Conservation (phyloP, 2,113 vertebrate genomes). For the Psittacula cyanocephala region DNA sequence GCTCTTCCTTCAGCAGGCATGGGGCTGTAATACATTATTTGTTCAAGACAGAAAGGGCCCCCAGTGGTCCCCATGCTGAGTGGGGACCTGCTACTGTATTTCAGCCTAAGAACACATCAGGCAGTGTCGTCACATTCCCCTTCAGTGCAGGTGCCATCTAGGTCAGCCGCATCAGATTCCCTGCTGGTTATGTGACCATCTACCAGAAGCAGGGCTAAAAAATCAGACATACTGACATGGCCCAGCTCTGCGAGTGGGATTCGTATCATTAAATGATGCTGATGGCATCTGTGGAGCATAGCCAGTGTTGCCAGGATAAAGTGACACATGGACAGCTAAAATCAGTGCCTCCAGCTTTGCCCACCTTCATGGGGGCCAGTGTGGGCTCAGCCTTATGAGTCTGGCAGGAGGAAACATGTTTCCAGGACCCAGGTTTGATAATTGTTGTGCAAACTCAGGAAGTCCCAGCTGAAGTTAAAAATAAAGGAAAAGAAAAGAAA, state of each 20-base stretch:
- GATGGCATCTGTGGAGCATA: background rate
- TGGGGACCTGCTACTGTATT: background rate
- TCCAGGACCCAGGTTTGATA: background rate
- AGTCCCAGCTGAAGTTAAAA: background rate
- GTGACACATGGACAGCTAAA: background rate
- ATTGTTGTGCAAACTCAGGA: background rate
- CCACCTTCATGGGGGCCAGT: background rate
- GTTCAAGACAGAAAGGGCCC: background rate
- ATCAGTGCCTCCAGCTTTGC: background rate
- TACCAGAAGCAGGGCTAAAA: background rate
- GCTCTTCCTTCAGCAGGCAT: background rate
- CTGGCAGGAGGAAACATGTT: background rate
- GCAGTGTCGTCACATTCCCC: accelerated
- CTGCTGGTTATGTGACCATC: background rate
- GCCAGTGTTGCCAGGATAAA: background rate
- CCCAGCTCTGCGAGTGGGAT: background rate
- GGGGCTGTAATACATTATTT: background rate
- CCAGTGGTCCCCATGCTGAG: background rate
- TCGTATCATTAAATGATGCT: background rate
- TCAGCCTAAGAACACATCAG: background rate
- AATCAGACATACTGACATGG: background rate
- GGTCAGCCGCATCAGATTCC: background rate
- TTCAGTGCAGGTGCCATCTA: background rate
- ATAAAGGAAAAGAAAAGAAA: background rate
- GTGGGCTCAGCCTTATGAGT: background rate